These are phyloP conservation scores for Poecilia wingei DNA, from an alignment of 2,797 vertebrate genomes.

Conservation along the genomic window DNA sequence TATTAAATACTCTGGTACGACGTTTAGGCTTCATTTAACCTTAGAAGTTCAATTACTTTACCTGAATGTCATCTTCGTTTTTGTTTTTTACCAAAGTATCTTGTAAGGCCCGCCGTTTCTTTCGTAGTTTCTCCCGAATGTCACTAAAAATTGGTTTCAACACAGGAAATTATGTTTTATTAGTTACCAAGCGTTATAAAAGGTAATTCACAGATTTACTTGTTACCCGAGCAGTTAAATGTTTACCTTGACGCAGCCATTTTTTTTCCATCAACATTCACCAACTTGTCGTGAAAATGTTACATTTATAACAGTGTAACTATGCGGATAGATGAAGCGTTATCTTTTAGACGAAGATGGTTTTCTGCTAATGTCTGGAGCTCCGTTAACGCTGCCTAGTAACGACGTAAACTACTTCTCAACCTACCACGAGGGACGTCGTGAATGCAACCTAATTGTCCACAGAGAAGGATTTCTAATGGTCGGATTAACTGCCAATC, in stretches of 20 bases:
- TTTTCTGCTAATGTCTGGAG: background rate
- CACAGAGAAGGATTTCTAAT: slow-evolving; percentile 37
- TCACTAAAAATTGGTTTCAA: slow-evolving; percentile 54
- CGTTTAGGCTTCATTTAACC: background rate
- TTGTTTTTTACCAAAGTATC: slow-evolving; percentile 66
- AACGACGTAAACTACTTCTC: slow-evolving; percentile 76
- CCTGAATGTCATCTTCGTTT: slow-evolving; percentile 76
- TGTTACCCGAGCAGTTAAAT: background rate
- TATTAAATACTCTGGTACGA: background rate
- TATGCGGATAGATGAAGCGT: too few species aligned
- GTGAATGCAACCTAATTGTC: background rate
- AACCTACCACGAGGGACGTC: slow-evolving; percentile 53
- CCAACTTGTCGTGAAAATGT: background rate
- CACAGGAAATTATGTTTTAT: background rate
- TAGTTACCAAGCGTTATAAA: background rate
- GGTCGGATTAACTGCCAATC: slow-evolving; percentile 48
- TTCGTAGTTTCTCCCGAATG: slow-evolving; percentile 74
- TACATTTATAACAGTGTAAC: background rate
- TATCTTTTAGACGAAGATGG: background rate
- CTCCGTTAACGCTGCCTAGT: slow-evolving; percentile 77
- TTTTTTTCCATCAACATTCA: background rate
- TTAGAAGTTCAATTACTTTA: slow-evolving; percentile 32
- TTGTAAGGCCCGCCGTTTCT: slow-evolving; percentile 72
- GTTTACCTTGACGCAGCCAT: slow-evolving; percentile 64
- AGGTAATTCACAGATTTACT: background rate